Percentiles rank a stretch among this genome's conserved stretches.
Evolutionary conservation across 2,888 invertebrate genomes (phyloP).

Genomic region (Coecobrya sp.): DNA sequence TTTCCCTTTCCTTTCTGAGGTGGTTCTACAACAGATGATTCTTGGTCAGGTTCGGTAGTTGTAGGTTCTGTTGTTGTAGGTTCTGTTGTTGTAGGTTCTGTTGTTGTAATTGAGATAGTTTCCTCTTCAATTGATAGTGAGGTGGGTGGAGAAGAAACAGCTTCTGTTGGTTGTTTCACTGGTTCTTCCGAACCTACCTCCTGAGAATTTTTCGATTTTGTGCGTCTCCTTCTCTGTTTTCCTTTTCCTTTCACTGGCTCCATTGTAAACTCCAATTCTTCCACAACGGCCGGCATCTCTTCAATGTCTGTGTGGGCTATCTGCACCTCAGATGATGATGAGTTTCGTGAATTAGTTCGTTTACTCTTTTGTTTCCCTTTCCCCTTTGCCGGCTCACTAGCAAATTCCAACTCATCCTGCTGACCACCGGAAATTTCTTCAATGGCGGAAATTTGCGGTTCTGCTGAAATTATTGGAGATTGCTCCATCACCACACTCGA

Average conservation of each 20-base stretch:
- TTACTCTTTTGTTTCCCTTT: slow-evolving; percentile 50
- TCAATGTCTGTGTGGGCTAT: neutral
- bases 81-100: neutral
- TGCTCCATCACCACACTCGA: neutral
- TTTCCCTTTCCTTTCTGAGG: neutral
- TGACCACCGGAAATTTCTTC: slow-evolving; percentile 17
- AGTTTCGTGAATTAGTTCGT: slow-evolving; percentile 63
- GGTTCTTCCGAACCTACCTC: neutral
- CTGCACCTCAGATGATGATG: neutral
- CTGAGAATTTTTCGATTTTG: slow-evolving; percentile 68
- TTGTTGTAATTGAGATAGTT: neutral
- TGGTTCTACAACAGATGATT: neutral
- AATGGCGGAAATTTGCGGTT: slow-evolving; percentile 16
- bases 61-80: neutral
- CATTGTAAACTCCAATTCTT: slow-evolving; percentile 39
- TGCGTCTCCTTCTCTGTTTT: slow-evolving; percentile 56
- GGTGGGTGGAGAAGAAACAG: no score
- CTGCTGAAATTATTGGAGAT: neutral
- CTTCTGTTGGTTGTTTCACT: neutral
- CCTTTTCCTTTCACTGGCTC: slow-evolving; percentile 84
- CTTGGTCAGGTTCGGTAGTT: neutral
- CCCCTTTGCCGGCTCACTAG: slow-evolving; percentile 83
- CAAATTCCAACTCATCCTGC: neutral
- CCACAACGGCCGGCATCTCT: slow-evolving; percentile 71
- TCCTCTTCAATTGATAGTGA: neutral